Evolutionary conservation across 1,140 invertebrate genomes (phyloP).

Genomic region (Sycobia sp.): DNA sequence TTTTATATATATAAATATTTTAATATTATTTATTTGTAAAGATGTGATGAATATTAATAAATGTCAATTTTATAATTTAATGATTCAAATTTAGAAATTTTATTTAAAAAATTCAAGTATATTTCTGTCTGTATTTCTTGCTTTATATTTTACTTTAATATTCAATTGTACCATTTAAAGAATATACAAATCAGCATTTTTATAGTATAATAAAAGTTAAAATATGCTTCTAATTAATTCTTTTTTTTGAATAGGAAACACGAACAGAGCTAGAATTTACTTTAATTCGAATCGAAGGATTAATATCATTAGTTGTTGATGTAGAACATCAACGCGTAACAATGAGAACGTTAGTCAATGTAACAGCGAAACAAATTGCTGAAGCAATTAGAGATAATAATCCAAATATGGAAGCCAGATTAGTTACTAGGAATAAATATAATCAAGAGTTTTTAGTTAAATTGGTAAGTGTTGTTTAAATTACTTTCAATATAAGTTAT

Average conservation of each 20-base stretch:
- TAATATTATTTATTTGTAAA: too few relatives aligned
- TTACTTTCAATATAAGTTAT: slow-evolving; percentile 18
- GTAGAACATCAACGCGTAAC: slow-evolving; percentile 61
- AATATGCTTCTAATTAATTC: too few relatives aligned
- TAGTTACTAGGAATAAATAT: slow-evolving; percentile 60
- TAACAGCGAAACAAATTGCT: slow-evolving; percentile 58
- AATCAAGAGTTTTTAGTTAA: slow-evolving; percentile 61
- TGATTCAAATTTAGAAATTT: too few relatives aligned
- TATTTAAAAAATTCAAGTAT: too few relatives aligned
- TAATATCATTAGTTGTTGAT: slow-evolving; percentile 60
- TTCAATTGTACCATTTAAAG: too few relatives aligned
- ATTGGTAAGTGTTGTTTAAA: slow-evolving; percentile 47
- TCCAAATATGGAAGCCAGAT: slow-evolving; percentile 56
- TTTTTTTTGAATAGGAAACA: slow-evolving; percentile 52
- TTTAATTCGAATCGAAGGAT: slow-evolving; percentile 57
- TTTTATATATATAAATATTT: too few relatives aligned
- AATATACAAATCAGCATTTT: too few relatives aligned
- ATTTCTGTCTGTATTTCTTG: too few relatives aligned
- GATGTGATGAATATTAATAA: too few relatives aligned
- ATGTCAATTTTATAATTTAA: too few relatives aligned
- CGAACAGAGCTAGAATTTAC: slow-evolving; percentile 56
- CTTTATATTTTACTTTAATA: too few relatives aligned
- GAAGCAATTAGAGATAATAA: slow-evolving; percentile 57
- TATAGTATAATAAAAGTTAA: too few relatives aligned
- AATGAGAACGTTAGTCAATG: slow-evolving; percentile 57